Percentiles rank a stretch among this genome's conserved stretches.
These are phyloP conservation scores for Craterocephalus amniculus DNA, from an alignment of 2,797 vertebrate species.

Conservation along the genomic window DNA sequence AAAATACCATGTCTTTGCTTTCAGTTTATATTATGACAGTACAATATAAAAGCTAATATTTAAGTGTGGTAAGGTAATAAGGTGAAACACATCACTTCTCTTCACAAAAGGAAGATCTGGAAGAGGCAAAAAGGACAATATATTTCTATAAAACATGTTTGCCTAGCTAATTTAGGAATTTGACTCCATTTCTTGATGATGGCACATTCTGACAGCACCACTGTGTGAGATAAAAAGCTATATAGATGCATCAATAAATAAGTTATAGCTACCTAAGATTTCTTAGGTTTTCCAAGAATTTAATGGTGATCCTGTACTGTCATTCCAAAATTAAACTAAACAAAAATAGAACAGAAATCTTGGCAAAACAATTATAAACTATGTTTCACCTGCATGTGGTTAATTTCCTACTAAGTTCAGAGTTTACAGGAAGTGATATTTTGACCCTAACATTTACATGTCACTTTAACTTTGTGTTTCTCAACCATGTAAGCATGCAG, in stretches of 20 bases:
- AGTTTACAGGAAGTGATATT: not conserved
- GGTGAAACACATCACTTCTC: not conserved
- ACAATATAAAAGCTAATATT: not conserved
- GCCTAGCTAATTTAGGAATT: too few species aligned
- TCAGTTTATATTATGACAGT: not conserved
- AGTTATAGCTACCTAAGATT: not conserved
- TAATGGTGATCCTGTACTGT: not conserved
- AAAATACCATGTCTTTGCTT: not conserved
- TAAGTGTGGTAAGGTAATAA: not conserved
- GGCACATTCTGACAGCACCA: not conserved
- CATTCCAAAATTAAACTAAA: not conserved
- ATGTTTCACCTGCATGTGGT: not conserved
- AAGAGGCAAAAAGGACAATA: not conserved
- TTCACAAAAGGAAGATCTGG: not conserved
- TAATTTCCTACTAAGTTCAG: not conserved
- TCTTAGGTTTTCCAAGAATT: not conserved
- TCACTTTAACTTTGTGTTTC: not conserved
- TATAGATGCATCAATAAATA: not conserved
- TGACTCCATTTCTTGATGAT: too few species aligned
- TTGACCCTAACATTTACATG: not conserved
- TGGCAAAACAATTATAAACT: not conserved
- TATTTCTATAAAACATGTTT: not conserved
- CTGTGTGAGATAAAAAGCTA: not conserved
- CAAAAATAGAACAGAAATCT: not conserved
- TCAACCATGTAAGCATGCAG: not conserved